Conservation (phyloP, 2,797 vertebrate genomes). For the Tenualosa thibaudeaui region DNA sequence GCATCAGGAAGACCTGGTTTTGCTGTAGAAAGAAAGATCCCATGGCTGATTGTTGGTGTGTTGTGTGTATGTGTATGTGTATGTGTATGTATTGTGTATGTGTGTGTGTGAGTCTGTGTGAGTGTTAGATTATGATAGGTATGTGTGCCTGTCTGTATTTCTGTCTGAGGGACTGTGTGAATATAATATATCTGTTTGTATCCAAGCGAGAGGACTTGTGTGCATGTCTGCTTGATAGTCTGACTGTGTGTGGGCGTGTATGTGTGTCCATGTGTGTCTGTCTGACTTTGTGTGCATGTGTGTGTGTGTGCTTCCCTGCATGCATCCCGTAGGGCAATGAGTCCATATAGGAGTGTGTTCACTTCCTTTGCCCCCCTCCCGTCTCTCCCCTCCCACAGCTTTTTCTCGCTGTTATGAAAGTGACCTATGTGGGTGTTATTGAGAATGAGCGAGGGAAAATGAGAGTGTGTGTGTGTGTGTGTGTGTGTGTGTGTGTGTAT, state of each 20-base stretch:
- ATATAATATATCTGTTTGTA: background rate
- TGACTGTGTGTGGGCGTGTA: slow-evolving; percentile 17
- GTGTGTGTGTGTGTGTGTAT: slow-evolving; percentile 32
- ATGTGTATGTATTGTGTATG: slow-evolving; percentile 45
- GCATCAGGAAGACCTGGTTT: slow-evolving; percentile 45
- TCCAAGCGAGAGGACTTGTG: slow-evolving; percentile 12
- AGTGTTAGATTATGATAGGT: background rate
- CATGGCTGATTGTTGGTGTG: slow-evolving; percentile 36
- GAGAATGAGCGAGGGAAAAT: slow-evolving; percentile 68
- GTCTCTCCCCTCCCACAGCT: slow-evolving; percentile 36
- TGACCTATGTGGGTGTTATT: slow-evolving; percentile 76
- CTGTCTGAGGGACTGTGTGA: background rate
- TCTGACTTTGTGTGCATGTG: slow-evolving; percentile 26
- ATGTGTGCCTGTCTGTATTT: background rate
- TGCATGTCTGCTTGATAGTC: slow-evolving; percentile 13
- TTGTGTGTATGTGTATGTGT: background rate
- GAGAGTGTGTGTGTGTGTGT: background rate
- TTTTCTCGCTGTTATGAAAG: slow-evolving; percentile 72
- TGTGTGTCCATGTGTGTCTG: slow-evolving; percentile 27
- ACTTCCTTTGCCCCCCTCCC: slow-evolving; percentile 38
- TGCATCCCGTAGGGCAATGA: slow-evolving; percentile 54
- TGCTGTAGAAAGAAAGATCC: slow-evolving; percentile 62
- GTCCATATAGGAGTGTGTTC: slow-evolving; percentile 49
- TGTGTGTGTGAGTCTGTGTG: background rate
- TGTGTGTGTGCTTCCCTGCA: slow-evolving; percentile 45